Evolutionary conservation across 2,797 vertebrate genomes (phyloP).

Genomic region (Crenuchus spilurus): DNA sequence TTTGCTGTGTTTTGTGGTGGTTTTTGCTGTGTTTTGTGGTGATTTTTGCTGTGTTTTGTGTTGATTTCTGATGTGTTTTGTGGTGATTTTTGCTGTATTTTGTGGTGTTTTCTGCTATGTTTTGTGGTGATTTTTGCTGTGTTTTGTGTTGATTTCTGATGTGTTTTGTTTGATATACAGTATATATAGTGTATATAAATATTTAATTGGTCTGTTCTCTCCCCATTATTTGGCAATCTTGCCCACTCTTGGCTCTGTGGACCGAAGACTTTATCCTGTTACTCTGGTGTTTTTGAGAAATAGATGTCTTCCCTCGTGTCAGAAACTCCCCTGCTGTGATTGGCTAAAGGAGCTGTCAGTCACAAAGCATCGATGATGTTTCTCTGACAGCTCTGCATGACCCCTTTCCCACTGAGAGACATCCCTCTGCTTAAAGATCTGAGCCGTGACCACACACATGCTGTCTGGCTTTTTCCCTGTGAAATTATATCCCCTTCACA

Average conservation of each 20-base stretch:
- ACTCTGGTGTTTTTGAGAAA: not conserved
- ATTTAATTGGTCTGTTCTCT: too few species aligned
- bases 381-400: not conserved
- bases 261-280: not conserved
- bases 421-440: not conserved
- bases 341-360: conserved; percentile 1
- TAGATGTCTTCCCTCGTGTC: not conserved
- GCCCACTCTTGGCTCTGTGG: not conserved
- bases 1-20: too few species aligned
- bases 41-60: too few species aligned
- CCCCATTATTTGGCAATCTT: not conserved
- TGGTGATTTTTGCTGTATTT: too few species aligned
- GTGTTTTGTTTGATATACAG: too few species aligned
- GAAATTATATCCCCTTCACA: not conserved
- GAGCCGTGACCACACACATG: not conserved
- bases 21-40: too few species aligned
- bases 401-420: not conserved
- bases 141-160: too few species aligned
- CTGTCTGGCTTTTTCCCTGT: not conserved
- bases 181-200: too few species aligned
- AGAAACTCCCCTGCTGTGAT: not conserved
- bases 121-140: too few species aligned
- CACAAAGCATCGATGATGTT: not conserved
- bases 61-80: too few species aligned
- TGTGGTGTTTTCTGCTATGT: too few species aligned